These are phyloP conservation scores for Phengaris alcon DNA, from an alignment of 2,888 invertebrate genomes.

Conservation along the genomic window DNA sequence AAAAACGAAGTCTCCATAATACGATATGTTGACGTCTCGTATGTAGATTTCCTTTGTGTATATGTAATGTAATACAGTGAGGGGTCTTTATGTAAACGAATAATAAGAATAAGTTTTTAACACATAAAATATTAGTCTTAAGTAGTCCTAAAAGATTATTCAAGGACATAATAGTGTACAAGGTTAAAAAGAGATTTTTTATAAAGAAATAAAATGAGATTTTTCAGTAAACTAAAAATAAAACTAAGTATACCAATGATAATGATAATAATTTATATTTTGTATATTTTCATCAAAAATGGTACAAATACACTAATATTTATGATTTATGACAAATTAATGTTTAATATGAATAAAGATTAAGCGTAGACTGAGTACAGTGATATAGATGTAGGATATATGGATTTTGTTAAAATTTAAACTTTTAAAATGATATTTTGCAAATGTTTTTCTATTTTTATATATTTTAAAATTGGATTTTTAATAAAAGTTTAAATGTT, in stretches of 20 bases:
- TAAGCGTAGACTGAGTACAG: background rate
- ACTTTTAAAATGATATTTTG: background rate
- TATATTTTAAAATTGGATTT: constrained; percentile 11
- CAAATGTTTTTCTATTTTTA: constrained; percentile 1
- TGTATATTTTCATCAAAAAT: background rate
- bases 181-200: background rate
- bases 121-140: background rate
- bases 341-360: background rate
- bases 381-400: background rate
- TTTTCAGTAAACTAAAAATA: background rate
- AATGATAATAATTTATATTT: background rate
- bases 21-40: no score
- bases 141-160: background rate
- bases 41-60: no score
- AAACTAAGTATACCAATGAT: background rate
- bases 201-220: no score
- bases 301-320: background rate
- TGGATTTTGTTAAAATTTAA: background rate
- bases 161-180: background rate
- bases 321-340: constrained; percentile 1
- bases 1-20: no score
- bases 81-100: background rate
- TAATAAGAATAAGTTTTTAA: background rate
- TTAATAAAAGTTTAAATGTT: background rate
- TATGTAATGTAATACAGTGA: no score